Percentiles rank a stretch among this genome's conserved stretches.
Evolutionary conservation across 2,113 vertebrate genomes (phyloP).

Genomic region (Prochilodus magdalenae): DNA sequence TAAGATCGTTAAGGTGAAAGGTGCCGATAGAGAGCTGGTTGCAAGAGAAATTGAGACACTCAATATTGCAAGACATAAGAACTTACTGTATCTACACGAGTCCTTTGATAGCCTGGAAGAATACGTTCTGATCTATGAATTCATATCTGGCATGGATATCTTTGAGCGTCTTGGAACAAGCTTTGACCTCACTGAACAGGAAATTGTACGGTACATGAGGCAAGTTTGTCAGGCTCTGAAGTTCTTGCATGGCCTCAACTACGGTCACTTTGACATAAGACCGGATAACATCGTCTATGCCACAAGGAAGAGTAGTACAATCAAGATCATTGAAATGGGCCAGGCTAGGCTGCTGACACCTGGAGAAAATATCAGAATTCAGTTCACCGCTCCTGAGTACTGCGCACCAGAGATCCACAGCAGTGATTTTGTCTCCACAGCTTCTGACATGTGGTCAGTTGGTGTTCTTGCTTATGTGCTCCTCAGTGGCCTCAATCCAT

Average conservation of each 20-base stretch:
- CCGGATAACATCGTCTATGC: conserved; percentile 96
- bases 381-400: conserved; percentile 93
- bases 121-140: conserved; percentile 95
- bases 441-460: conserved; percentile 98
- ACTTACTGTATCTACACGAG: conserved; percentile 91
- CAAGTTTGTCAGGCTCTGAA: conserved; percentile 91
- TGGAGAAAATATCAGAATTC: conserved; percentile 93
- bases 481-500: conserved; percentile 95
- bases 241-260: conserved; percentile 89
- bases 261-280: conserved; percentile 93
- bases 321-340: conserved; percentile 97
- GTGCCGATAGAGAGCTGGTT: conserved; percentile 92
- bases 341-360: conserved; percentile 91
- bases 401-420: conserved; percentile 94
- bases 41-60: conserved; percentile 96
- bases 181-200: conserved; percentile 94
- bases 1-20: conserved; percentile 97
- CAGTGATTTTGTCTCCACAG: conserved; percentile 89
- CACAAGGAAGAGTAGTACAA: conserved; percentile 85
- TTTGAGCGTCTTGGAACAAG: conserved; percentile 93
- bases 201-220: conserved; percentile 90
- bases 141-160: conserved; percentile 95
- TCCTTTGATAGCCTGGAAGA: conserved; percentile 99
- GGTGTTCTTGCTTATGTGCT: conserved; percentile 92
- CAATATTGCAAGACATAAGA: conserved; percentile 88